Evolutionary conservation across 1,140 invertebrate species (phyloP), one percentile per base, ranked within the genome.

Genomic region (Ditylenchus dipsaci): DNA sequence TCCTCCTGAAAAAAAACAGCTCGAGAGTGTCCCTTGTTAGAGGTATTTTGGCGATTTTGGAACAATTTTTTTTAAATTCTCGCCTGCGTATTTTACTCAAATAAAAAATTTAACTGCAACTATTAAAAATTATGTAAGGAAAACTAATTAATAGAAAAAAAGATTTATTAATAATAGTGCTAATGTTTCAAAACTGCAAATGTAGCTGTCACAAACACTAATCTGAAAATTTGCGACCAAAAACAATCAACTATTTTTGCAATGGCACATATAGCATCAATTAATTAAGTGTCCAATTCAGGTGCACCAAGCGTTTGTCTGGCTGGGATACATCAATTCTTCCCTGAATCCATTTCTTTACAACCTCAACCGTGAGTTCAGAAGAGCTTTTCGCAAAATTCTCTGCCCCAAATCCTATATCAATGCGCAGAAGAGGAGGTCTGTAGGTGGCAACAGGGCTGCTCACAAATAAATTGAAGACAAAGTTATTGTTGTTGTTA

Each of bases 241-340:
- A 57, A 13, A 3, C 42, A 69, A 19, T 17, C 13, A 70, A 59
- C 17, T 65, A 7, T 21, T 69, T 33, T 30, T 71, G 15, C 11
- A 65, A 21, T 30, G 19, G 1, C 47, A 21, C 17, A 38, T 75
- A 9, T 60, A 38, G 11, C 33, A 38, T 38, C 33, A 38, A n/a
- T 38, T 38, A 38, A 38, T 5, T 11, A 38, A 38, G 11, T 38
- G 3, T 38, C 33, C 11, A 5, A 61, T 73, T 65, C 56, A 80
- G 80, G 78, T 82, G 17, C 61, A 73, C 30, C 79, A 82, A 74
- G 81, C 81, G 7, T 79, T 82, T 67, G 80, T 80, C 21, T 82
- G 80, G 80, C 74, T 82, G 1, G 80, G 80, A 1, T 82, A 82
- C 57, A 82, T 82, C 45, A 82, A 82, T 62, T 82, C 78, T 15